Evolutionary conservation across 2,797 vertebrate genomes (phyloP), one percentile per base, ranked within the genome.

Genomic region (Notamacropus eugenii): DNA sequence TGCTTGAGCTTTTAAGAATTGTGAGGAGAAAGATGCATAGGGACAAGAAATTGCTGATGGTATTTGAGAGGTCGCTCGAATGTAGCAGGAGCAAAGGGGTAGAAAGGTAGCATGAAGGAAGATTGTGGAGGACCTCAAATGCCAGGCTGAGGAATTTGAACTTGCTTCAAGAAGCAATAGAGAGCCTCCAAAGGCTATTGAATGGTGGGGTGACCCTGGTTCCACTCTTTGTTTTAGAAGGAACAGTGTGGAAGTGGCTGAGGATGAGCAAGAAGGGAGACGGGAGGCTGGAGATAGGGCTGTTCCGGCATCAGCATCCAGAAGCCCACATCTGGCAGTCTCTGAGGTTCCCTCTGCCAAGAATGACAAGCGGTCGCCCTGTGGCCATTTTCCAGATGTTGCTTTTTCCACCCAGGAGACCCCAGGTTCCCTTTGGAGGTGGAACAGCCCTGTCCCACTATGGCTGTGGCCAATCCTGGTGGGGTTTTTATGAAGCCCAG

Each of bases 311-410:
- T 40, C 67, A 82, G n/a, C n/a, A 82, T 82, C 22, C 74, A 92
- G 95, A 96, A 92, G 24, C 11, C 55, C 27, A 13, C 95, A 56
- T 2, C 54, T 50, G 93, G 57, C 22, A 91, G 31, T 57, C n/a
- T 46, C 19, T 90, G 31, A 19, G 58, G 93, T 58, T 95, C 11
- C 67, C 90, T n/a, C 57, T 93, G 92, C 9, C n/a, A 92, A 14
- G 74, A 91, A 90, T 16, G 24, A 54, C 55, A 95, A 55, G 31
- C 27, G 94, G 92, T 46, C n/a, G 4, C 91, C 55, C 55, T 28
- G 14, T 24, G 52, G 40, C 90, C 74, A 93, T 58, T 92, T 93
- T 97, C 24, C n/a, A 74, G 67, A 92, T 74, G 94, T 34, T 95
- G 54, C 19, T 8, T 82, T 58, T 97, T 95, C 14, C 57, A 40